Conservation (phyloP, 2,888 invertebrate genomes). For the Torymus auratus region DNA sequence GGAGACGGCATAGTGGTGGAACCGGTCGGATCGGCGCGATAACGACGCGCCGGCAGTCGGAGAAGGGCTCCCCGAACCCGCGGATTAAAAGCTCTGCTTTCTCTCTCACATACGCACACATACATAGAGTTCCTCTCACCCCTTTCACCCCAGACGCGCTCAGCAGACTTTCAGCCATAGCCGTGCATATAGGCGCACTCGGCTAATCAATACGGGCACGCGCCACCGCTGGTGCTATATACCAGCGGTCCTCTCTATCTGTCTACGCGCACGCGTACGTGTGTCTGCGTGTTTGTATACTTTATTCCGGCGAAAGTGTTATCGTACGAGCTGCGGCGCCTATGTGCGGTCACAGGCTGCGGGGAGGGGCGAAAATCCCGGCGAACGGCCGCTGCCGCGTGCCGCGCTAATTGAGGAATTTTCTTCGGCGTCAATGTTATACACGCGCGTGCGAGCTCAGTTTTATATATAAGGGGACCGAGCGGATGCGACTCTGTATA, state of each 20-base stretch:
- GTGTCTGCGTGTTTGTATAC: too few relatives aligned
- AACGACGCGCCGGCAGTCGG: slow-evolving; percentile 28
- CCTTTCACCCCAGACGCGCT: slow-evolving; percentile 52
- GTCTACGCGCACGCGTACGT: too few relatives aligned
- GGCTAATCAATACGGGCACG: slow-evolving; percentile 48
- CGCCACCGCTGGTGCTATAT: not conserved
- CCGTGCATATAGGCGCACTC: not conserved
- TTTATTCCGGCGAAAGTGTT: slow-evolving; percentile 10
- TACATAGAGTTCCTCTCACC: not conserved
- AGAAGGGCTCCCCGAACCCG: slow-evolving; percentile 51
- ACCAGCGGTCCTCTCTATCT: too few relatives aligned
- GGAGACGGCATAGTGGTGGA: not conserved
- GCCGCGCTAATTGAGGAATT: slow-evolving; percentile 47
- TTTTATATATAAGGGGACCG: not conserved
- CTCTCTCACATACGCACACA: too few relatives aligned
- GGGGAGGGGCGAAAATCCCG: slow-evolving; percentile 22
- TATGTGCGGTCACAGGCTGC: not conserved
- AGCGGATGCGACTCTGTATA: not conserved
- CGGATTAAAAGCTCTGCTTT: slow-evolving; percentile 59
- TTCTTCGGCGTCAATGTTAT: slow-evolving; percentile 9
- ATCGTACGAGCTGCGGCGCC: slow-evolving; percentile 22
- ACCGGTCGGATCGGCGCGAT: slow-evolving; percentile 43
- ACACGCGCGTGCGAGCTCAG: not conserved
- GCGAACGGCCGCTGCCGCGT: slow-evolving; percentile 11
- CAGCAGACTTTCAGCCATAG: not conserved